phyloP scores from a whole-genome alignment of 1,140 invertebrate species.

The Hylaeus anthracinus region DNA sequence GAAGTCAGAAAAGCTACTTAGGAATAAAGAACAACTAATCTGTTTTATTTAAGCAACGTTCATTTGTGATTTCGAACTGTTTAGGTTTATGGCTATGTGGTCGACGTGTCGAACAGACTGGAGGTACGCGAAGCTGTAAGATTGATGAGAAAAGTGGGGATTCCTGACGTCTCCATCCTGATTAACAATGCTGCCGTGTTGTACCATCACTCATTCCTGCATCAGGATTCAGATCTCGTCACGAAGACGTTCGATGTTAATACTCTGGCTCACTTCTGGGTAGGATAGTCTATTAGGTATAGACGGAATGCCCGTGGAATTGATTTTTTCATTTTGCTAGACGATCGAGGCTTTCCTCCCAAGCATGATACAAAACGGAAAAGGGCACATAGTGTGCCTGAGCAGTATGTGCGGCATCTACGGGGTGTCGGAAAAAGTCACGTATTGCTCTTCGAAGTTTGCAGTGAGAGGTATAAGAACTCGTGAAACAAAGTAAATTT shows the following conservation, averaged over 20 bases:
- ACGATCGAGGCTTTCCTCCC: conserved; percentile 90
- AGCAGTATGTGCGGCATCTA: conserved; percentile 94
- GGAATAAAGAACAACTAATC: background rate
- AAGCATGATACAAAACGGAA: conserved; percentile 91
- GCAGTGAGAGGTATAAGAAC: conserved; percentile 87
- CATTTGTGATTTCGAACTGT: background rate
- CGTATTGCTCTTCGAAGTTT: conserved; percentile 97
- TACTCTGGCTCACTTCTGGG: conserved; percentile 74
- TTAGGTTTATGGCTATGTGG: conserved; percentile 71
- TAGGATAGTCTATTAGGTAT: conserved; percentile 14
- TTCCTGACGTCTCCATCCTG: conserved; percentile 72
- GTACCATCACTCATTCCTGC: conserved; percentile 60
- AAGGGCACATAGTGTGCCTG: conserved; percentile 96
- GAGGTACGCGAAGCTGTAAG: conserved; percentile 67
- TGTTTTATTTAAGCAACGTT: too few relatives aligned
- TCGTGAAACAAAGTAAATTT: background rate
- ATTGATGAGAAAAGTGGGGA: conserved; percentile 67
- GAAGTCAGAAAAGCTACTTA: conserved; percentile 54
- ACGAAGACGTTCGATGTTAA: conserved; percentile 68
- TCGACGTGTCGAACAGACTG: conserved; percentile 70
- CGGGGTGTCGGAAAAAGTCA: conserved; percentile 89
- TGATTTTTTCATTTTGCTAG: conserved; percentile 71
- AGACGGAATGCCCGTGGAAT: too few relatives aligned
- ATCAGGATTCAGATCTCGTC: conserved; percentile 62
- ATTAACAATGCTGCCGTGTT: conserved; percentile 74